Percentiles rank a stretch among this genome's conserved stretches.
Evolutionary conservation across 2,113 vertebrate species (phyloP).

Genomic region (Gambusia affinis): DNA sequence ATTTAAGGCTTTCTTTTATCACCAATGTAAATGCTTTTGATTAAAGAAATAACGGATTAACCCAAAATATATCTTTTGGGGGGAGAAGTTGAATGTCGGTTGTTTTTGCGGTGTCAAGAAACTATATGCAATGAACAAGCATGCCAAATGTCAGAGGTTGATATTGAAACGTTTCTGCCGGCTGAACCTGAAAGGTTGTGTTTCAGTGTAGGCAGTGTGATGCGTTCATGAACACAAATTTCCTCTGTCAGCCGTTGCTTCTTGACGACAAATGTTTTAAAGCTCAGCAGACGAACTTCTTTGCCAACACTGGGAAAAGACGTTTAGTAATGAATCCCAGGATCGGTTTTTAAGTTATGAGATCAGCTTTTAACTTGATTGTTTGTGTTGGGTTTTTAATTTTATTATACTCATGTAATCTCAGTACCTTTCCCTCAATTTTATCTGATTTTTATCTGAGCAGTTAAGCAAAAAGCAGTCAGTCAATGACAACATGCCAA

Average conservation of each 20-base stretch:
- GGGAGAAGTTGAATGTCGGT: conserved; percentile 19
- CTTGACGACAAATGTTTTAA: conserved; percentile 14
- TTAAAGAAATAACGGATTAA: conserved; percentile 28
- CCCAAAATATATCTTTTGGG: conserved; percentile 36
- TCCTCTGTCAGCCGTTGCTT: background rate
- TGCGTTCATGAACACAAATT: background rate
- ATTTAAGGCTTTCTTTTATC: conserved; percentile 38
- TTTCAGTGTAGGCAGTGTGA: background rate
- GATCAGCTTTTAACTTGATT: conserved; percentile 14
- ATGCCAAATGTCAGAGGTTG: conserved; percentile 40
- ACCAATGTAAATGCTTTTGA: conserved; percentile 19
- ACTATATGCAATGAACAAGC: conserved; percentile 27
- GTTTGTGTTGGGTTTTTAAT: background rate
- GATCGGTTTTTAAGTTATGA: conserved; percentile 13
- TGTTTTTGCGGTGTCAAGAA: conserved; percentile 11
- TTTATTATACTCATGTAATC: conserved; percentile 4
- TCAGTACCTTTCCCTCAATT: background rate
- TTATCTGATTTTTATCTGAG: conserved; percentile 9
- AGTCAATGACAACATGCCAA: conserved; percentile 14
- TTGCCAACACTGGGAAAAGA: background rate
- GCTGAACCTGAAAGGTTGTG: conserved; percentile 3
- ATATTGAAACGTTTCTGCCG: conserved; percentile 33
- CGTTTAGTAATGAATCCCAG: conserved; percentile 9
- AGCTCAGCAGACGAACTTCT: conserved; percentile 8
- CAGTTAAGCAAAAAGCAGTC: background rate